Conservation (phyloP, 2,113 vertebrate genomes). For the Tachuris rubrigastra region DNA sequence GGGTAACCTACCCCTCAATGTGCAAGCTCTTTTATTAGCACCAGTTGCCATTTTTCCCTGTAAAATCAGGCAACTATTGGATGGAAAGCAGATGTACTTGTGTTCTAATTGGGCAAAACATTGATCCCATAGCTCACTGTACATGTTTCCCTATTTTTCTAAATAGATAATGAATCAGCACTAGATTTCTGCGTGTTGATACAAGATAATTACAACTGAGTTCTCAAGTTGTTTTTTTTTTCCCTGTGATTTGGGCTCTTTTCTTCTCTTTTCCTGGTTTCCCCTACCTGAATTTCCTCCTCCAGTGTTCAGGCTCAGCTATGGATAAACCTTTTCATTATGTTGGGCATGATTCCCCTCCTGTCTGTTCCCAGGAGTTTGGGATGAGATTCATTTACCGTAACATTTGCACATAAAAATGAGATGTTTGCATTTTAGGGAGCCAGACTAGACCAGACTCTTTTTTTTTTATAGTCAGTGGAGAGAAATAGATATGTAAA, state of each 20-base stretch:
- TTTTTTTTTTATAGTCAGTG: background rate
- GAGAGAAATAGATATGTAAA: constrained; percentile 32
- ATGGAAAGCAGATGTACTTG: background rate
- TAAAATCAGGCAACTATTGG: background rate
- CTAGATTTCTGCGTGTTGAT: background rate
- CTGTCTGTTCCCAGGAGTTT: background rate
- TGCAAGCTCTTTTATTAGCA: background rate
- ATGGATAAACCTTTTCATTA: background rate
- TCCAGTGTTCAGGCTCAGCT: background rate
- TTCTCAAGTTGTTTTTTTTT: background rate
- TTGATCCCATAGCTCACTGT: background rate
- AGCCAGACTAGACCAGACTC: background rate
- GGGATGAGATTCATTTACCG: constrained; percentile 14
- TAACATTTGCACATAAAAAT: constrained; percentile 50
- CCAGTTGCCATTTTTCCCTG: background rate
- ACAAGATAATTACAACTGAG: background rate
- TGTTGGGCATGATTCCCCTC: background rate
- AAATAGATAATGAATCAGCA: background rate
- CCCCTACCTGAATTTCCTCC: background rate
- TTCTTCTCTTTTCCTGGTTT: background rate
- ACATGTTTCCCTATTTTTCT: constrained; percentile 2
- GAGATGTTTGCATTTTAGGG: constrained; percentile 3
- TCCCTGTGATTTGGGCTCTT: background rate
- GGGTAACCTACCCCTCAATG: background rate
- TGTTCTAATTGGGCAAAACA: background rate